A percentile compares a stretch with the other conserved stretches of the same genome.
These are phyloP conservation scores for Syrmaticus mikado DNA, from an alignment of 2,113 vertebrate genomes.

Conservation along the genomic window DNA sequence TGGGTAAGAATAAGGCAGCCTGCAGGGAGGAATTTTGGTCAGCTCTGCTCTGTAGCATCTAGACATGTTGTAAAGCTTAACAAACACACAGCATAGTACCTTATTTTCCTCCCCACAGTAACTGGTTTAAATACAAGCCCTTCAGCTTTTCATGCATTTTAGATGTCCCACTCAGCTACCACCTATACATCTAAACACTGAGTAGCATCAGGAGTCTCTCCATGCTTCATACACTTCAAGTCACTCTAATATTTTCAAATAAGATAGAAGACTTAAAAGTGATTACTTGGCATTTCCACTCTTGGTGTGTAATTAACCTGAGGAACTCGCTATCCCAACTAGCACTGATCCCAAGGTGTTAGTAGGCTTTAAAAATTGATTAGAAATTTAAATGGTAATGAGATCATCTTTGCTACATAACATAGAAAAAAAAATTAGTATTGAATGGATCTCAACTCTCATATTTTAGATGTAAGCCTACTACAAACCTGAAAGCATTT, in stretches of 20 bases:
- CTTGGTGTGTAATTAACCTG: conserved; percentile 19
- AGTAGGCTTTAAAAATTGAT: conserved; percentile 43
- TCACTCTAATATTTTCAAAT: neutral
- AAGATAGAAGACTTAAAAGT: conserved; percentile 24
- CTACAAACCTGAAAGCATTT: neutral
- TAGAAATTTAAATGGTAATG: conserved; percentile 47
- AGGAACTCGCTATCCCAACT: neutral
- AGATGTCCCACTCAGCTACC: neutral
- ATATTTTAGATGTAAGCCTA: neutral
- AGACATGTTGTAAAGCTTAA: neutral
- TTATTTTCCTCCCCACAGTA: conserved; percentile 10
- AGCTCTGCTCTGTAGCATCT: neutral
- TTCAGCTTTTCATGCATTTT: neutral
- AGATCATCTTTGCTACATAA: conserved; percentile 8
- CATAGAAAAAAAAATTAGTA: neutral
- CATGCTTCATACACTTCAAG: conserved; percentile 43
- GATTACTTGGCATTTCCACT: conserved; percentile 32
- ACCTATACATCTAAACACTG: neutral
- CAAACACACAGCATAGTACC: neutral
- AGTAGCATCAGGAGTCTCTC: neutral
- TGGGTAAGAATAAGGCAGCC: neutral
- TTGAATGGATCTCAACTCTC: neutral
- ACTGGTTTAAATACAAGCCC: neutral
- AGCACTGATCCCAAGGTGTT: conserved; percentile 20
- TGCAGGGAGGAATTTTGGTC: conserved; percentile 1